Conservation (phyloP, 2,797 vertebrate genomes). For the Takifugu ocellatus region DNA sequence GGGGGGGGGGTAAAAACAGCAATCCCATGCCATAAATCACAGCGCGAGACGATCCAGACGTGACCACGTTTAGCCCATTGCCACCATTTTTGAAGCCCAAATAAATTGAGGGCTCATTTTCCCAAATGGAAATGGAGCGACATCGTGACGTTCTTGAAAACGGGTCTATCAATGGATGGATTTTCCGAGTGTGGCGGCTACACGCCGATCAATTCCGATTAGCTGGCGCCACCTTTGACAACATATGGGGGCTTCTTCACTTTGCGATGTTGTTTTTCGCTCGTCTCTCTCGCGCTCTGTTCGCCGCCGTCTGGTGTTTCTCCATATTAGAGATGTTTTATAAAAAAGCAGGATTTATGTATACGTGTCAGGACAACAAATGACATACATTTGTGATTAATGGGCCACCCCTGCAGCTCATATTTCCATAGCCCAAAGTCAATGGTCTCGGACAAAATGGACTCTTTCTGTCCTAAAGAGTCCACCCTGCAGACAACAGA, state of each 20-base stretch:
- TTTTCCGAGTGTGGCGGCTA: slow-evolving; percentile 67
- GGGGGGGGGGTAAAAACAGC: slow-evolving; percentile 62
- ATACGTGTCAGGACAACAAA: slow-evolving; percentile 40
- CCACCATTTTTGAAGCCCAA: slow-evolving; percentile 75
- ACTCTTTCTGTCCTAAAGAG: slow-evolving; percentile 8
- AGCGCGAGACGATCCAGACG: slow-evolving; percentile 66
- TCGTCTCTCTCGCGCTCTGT: slow-evolving; percentile 40
- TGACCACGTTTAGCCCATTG: slow-evolving; percentile 70
- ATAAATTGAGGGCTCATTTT: slow-evolving; percentile 80
- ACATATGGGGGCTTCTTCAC: slow-evolving; percentile 57
- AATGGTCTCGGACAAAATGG: slow-evolving; percentile 11
- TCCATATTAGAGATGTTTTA: slow-evolving; percentile 42
- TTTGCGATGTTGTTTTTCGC: slow-evolving; percentile 58
- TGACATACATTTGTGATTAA: slow-evolving; percentile 55
- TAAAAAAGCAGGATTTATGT: slow-evolving; percentile 49
- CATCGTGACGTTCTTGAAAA: slow-evolving; percentile 66
- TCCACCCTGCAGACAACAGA: slow-evolving; percentile 6
- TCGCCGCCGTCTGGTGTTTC: slow-evolving; percentile 21
- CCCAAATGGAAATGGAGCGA: slow-evolving; percentile 72
- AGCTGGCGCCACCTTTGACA: slow-evolving; percentile 69
- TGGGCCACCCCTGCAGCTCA: slow-evolving; percentile 31
- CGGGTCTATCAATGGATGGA: slow-evolving; percentile 77
- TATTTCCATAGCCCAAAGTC: slow-evolving; percentile 31
- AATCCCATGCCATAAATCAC: slow-evolving; percentile 80
- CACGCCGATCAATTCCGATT: slow-evolving; percentile 75